Evolutionary conservation across 2,113 vertebrate genomes (phyloP), one percentile per base, ranked within the genome.

Genomic region (Thalassoma bifasciatum): DNA sequence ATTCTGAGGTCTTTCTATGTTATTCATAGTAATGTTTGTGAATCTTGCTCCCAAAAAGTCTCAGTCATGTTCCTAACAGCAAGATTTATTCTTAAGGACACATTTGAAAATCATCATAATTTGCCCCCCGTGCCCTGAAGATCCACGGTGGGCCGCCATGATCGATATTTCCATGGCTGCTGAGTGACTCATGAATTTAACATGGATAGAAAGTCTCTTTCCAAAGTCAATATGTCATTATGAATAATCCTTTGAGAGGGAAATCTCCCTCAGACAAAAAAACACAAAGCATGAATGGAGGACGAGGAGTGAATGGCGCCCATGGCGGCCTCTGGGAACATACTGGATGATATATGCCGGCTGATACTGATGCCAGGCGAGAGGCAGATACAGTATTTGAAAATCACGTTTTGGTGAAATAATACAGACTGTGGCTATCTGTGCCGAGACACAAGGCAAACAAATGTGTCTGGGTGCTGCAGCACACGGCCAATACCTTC

Each of bases 121-220:
- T 63, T 5, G 16, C 22, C 4, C 24, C 1, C 0, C 37, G 62
- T 66, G 59, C 49, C 58, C 26, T 46, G 59, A 77, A 83, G 76
- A 84, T 60, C 54, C 11, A 38, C 23, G 60, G 62, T 54, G 11
- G 10, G 51, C 49, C 26, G 26, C 30, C 5, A 26, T 74, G 36
- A 84, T 84, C 77, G 53, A 91, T 89, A 71, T 88, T 89, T 82
- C 53, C 56, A 61, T 53, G 66, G 64, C 11, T 59, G 66, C 84
- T 65, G 62, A 80, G 63, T 74, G 77, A 83, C 70, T 82, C 81
- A 52, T 85, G 63, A 72, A 81, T 86, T 77, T 72, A 83, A 85
- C 69, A 78, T 51, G 72, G 71, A 83, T 77, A 61, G 34, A 72
- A 73, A 86, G 65, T 72, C 38, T 79, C 63, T 77, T 64, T 79